Evolutionary conservation across 92 coral and sea anemone species (phyloP).

Genomic region (Porites lobata): DNA sequence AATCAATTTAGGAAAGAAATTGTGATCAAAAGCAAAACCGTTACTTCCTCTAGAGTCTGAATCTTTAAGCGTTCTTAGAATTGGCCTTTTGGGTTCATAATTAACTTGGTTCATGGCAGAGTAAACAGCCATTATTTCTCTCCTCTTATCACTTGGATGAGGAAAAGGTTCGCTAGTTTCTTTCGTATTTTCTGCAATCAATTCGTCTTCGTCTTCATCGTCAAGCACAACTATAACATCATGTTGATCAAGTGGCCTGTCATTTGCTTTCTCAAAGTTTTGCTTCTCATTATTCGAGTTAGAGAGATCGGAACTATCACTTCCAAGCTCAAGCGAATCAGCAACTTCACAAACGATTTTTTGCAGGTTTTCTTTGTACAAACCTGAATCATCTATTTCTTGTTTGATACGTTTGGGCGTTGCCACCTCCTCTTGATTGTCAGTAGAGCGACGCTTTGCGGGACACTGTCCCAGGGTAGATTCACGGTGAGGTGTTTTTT

Average conservation of each 20-base stretch:
- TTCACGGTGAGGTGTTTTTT: neutral
- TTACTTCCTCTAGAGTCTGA: conserved; percentile 5
- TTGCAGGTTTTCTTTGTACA: neutral
- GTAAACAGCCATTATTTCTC: neutral
- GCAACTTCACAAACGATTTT: conserved; percentile 5
- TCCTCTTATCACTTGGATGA: neutral
- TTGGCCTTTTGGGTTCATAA: conserved; percentile 2
- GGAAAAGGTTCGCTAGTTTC: neutral
- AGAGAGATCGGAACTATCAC: neutral
- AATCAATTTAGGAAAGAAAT: conserved; percentile 60
- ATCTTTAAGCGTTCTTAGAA: conserved; percentile 8
- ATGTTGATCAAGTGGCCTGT: neutral
- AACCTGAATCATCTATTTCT: neutral
- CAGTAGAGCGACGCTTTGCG: neutral
- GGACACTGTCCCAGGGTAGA: neutral
- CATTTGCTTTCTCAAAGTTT: neutral
- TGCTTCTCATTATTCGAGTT: neutral
- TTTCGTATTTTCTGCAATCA: neutral
- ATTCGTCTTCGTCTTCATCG: neutral
- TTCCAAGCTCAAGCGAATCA: conserved; percentile 1
- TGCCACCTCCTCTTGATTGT: neutral
- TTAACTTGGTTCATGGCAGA: neutral
- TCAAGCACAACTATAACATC: neutral
- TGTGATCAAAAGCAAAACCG: conserved; percentile 78
- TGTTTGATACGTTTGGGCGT: conserved; percentile 26